Evolutionary conservation across 2,888 invertebrate genomes (phyloP).

Genomic region (Acronicta psi): DNA sequence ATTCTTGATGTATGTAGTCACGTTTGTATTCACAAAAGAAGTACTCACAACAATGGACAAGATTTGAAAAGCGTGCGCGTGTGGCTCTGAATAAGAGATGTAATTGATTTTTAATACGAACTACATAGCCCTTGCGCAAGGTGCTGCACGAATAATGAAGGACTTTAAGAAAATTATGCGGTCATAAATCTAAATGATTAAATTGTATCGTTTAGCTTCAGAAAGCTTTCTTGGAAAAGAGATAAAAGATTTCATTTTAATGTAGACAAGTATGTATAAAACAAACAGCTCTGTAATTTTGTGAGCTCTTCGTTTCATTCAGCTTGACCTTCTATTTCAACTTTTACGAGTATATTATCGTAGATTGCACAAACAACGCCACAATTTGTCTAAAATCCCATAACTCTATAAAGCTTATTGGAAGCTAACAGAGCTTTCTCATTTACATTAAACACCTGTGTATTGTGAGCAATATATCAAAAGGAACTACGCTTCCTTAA

Average conservation of each 20-base stretch:
- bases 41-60: conserved; percentile 49
- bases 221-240: conserved; percentile 5
- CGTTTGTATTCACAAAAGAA: conserved; percentile 52
- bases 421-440: conserved; percentile 43
- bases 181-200: conserved; percentile 30
- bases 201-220: conserved; percentile 23
- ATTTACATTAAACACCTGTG: conserved; percentile 59
- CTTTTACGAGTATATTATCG: not conserved
- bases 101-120: conserved; percentile 72
- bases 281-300: not conserved
- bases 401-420: conserved; percentile 29
- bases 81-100: conserved; percentile 48
- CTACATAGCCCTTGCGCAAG: conserved; percentile 60
- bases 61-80: conserved; percentile 44
- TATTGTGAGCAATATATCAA: conserved; percentile 64
- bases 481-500: conserved; percentile 77
- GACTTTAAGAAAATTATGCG: conserved; percentile 36
- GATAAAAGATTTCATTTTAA: conserved; percentile 10
- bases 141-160: conserved; percentile 35
- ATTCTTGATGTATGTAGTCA: conserved; percentile 35
- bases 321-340: conserved; percentile 1
- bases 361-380: conserved; percentile 7
- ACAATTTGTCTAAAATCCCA: conserved; percentile 25
- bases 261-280: not conserved
- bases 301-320: not conserved